Percentiles rank a stretch among this genome's conserved stretches.
phyloP scores from a whole-genome alignment of 1,140 invertebrate species.

The Anadara kagoshimensis region DNA sequence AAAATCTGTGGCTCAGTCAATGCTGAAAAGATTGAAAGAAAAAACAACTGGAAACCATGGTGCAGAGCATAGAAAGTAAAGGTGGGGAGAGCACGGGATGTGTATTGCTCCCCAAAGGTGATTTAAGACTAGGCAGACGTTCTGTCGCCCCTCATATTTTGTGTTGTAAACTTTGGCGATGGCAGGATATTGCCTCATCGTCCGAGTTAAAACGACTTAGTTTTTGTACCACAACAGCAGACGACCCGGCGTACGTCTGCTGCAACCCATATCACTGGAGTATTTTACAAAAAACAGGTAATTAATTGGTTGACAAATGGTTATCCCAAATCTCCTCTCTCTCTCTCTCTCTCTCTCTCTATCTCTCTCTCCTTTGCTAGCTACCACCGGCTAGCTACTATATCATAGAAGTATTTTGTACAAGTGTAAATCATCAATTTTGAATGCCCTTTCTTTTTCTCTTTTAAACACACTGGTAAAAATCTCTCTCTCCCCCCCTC shows the following conservation, averaged over 20 bases:
- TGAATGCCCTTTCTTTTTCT: too few species aligned
- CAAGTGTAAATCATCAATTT: too few species aligned
- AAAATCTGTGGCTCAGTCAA: conserved; percentile 74
- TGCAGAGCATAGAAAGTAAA: conserved; percentile 79
- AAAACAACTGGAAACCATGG: conserved; percentile 80
- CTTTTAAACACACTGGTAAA: too few species aligned
- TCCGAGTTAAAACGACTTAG: conserved; percentile 88
- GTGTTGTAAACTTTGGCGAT: conserved; percentile 94
- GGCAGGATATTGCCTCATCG: conserved; percentile 94
- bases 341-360: neutral
- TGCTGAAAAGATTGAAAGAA: conserved; percentile 81
- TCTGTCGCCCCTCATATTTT: conserved; percentile 86
- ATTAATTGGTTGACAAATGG: conserved; percentile 62
- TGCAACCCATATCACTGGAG: conserved; percentile 98
- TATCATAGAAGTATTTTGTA: too few species aligned
- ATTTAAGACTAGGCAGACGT: conserved; percentile 58
- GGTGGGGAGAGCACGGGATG: conserved; percentile 78
- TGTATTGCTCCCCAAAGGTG: conserved; percentile 78
- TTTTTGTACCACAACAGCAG: conserved; percentile 84
- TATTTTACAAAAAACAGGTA: conserved; percentile 80
- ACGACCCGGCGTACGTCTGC: conserved; percentile 84
- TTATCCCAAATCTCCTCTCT: neutral
- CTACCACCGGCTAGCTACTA: too few species aligned
- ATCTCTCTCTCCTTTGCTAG: too few species aligned
- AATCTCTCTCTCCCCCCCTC: too few species aligned